Evolutionary conservation across 1,140 invertebrate genomes (phyloP), one percentile per base, ranked within the genome.

Genomic region (Drosophila carrolli): DNA sequence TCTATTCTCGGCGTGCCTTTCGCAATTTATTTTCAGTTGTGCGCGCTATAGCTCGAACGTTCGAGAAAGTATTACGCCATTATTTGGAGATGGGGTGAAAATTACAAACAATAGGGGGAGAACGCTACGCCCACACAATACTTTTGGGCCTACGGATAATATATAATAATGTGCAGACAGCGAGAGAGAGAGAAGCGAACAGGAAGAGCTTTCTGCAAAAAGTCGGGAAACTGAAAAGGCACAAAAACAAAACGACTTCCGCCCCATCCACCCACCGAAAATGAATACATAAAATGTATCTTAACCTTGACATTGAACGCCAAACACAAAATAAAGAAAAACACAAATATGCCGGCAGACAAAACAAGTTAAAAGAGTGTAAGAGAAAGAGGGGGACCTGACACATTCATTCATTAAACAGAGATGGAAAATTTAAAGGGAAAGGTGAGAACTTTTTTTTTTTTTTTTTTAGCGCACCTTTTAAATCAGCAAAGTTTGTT

Each of bases 221-320:
- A 14, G 48, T 14, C 13, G 48, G 29, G 48, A 61, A 32, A 41
- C 76, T 54, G 59, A 72, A 86, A 66, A 41, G 63, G 53, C 68
- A 75, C 56, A 60, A 78, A 86, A 85, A 85, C 60, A 73, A 81
- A 81, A 75, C 43, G 50, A 75, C 77, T 61, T 74, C 59, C 57
- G 67, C 51, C 72, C 43, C 53, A 75, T 23, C 59, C 68, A 72
- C 70, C 61, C 67, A 70, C 56, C 56, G 54, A 70, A 56, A 47
- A 78, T 82, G 67, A 63, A 78, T 75, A 86, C 82, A 86, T 60
- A 81, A 86, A 86, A 89, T 84, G 48, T 75, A 46, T 78, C 77
- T 89, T 89, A 89, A 89, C 84, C 84, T 89, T 89, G 84, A 89
- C 84, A 89, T 89, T 89, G 84, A 73, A 75, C 72, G 54, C 51